Evolutionary conservation across 2,888 invertebrate genomes (phyloP), one percentile per base, ranked within the genome.

Genomic region (Athalia rosae): DNA sequence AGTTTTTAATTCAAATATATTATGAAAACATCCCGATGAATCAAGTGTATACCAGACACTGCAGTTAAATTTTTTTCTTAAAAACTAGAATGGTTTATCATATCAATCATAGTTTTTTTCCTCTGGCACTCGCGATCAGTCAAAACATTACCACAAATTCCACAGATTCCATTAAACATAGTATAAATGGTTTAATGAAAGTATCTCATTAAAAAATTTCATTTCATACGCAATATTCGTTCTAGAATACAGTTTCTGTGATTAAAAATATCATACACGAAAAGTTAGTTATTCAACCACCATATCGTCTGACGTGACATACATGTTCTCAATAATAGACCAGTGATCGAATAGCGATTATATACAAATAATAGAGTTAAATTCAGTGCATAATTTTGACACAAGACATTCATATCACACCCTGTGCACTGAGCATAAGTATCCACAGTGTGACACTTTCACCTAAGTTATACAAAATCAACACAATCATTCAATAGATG

Each of bases 21-120:
- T 67, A 67, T 41, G 67, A 67, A 67, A 67, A 53, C 53, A 67
- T 67, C 50, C n/a, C 15, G 4, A 50, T 28, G 41, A 41, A 67
- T 67, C 13, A 48, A 47, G 9, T 2, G 28, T 28, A 28, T 41
- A 15, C 66, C 48, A 13, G 66, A 66, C 47, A 66, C 66, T 67
- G 6, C 9, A 50, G 9, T 50, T 28, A 28, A 28, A 67, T 67
- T 67, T 67, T 5, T 11, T 53, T 48, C 50, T 53, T 5, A 67
- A 67, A 15, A 67, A 41, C 4, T 28, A 67, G 53, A 53, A 50
- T 50, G 41, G 53, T 11, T 28, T 47, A 47, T 64, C 13, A 28
- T 8, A 7, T 64, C 7, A 67, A 50, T 53, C 53, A 59, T 59
- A 67, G 50, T 28, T 67, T 9, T 9, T 67, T 15, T 8, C 67